Percentiles rank a stretch among this genome's conserved stretches.
phyloP scores from a whole-genome alignment of 2,113 vertebrate species.

The Urocolius indicus region DNA sequence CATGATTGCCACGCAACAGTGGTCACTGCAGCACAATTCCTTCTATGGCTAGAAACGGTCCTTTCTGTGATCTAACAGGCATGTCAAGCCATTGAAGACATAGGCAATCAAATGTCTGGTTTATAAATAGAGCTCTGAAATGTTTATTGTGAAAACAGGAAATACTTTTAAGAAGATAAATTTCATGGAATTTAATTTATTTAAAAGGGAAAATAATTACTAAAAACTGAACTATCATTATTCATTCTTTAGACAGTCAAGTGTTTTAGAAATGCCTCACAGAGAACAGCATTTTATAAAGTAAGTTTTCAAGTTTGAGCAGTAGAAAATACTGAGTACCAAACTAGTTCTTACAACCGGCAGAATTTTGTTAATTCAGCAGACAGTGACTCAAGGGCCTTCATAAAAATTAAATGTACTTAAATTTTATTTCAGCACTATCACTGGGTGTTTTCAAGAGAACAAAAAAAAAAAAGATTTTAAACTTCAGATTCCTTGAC shows the following conservation, averaged over 20 bases:
- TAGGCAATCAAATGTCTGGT: not conserved
- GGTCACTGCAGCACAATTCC: not conserved
- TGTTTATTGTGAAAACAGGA: slow-evolving; percentile 58
- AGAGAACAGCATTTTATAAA: not conserved
- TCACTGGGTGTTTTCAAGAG: not conserved
- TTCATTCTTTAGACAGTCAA: not conserved
- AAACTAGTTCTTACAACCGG: not conserved
- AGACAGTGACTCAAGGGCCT: not conserved
- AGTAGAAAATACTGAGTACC: not conserved
- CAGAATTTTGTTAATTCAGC: not conserved
- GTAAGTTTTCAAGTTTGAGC: not conserved
- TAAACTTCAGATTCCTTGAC: slow-evolving; percentile 85
- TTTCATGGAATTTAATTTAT: not conserved
- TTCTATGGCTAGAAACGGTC: slow-evolving; percentile 34
- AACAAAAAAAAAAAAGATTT: not conserved
- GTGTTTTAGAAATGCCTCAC: not conserved
- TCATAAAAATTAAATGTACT: not conserved
- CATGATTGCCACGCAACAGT: not conserved
- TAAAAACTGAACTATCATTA: not conserved
- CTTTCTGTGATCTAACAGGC: not conserved
- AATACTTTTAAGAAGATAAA: slow-evolving; percentile 12
- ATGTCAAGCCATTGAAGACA: not conserved
- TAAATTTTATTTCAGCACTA: not conserved
- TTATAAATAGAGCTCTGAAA: slow-evolving; percentile 9
- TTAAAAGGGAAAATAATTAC: not conserved